Percentiles rank a stretch among this genome's conserved stretches.
Conservation (phyloP, 1,140 invertebrate genomes). For the Drosophila bipectinata region DNA sequence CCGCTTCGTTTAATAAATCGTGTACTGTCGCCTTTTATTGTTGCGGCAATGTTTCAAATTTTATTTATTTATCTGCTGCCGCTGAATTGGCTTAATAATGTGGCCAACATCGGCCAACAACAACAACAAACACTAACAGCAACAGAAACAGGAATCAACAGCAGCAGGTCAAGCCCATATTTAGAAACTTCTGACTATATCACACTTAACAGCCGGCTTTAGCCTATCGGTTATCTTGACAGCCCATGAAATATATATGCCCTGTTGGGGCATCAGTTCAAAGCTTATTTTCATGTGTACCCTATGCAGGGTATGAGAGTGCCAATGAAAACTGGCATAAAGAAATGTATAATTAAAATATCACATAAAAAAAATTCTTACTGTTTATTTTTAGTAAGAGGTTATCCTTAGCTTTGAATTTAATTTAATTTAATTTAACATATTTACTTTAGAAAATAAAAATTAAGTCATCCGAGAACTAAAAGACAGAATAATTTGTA, state of each 20-base stretch:
- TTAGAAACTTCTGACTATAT: constrained; percentile 75
- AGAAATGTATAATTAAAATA: background rate
- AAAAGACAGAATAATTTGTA: background rate
- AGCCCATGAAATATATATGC: constrained; percentile 67
- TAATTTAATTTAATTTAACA: too few relatives aligned
- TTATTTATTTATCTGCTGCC: constrained; percentile 82
- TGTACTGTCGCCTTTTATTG: constrained; percentile 82
- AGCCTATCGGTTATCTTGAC: constrained; percentile 70
- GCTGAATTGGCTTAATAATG: constrained; percentile 80
- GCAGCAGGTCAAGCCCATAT: constrained; percentile 72
- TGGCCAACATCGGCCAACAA: constrained; percentile 52
- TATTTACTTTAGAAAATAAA: too few relatives aligned
- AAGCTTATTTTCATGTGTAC: constrained; percentile 20
- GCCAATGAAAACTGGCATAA: background rate
- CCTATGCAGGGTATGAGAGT: constrained; percentile 9
- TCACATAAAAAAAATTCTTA: background rate
- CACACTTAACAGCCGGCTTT: constrained; percentile 66
- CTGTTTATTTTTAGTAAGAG: too few relatives aligned
- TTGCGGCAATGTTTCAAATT: constrained; percentile 81
- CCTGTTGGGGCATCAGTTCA: constrained; percentile 26
- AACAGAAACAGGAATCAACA: constrained; percentile 29
- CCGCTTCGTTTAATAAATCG: constrained; percentile 76
- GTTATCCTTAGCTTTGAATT: background rate
- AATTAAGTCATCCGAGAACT: too few relatives aligned
- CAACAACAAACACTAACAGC: constrained; percentile 10